These are phyloP conservation scores for Lasius fuliginosus DNA, from an alignment of 2,888 invertebrate genomes.

Conservation along the genomic window DNA sequence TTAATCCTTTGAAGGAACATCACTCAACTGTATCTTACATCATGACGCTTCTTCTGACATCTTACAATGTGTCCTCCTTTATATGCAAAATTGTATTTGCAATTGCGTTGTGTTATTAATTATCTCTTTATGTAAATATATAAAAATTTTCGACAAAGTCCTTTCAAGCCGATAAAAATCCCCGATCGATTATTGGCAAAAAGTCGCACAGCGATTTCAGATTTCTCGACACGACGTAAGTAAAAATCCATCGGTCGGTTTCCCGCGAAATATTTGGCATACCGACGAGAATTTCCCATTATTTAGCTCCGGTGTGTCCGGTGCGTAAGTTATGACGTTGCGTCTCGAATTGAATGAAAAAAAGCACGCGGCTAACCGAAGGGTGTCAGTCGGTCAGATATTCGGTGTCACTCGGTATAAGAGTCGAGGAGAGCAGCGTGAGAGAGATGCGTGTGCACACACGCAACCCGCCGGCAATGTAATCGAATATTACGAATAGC, in stretches of 20 bases:
- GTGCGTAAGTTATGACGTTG: neutral
- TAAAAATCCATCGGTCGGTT: neutral
- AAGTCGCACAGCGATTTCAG: neutral
- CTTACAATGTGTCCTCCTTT: neutral
- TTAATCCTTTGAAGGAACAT: neutral
- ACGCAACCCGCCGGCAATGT: constrained; percentile 44
- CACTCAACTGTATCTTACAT: neutral
- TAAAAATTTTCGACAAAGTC: neutral
- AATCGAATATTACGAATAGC: constrained; percentile 46
- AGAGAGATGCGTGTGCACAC: constrained; percentile 8
- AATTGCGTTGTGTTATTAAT: neutral
- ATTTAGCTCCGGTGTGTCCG: neutral
- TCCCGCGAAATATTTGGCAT: neutral
- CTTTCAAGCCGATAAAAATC: neutral
- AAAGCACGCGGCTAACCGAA: constrained; percentile 14
- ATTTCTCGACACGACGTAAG: neutral
- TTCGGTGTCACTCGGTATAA: constrained; percentile 40
- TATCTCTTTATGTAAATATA: neutral
- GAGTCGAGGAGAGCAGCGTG: constrained; percentile 35
- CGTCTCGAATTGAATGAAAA: neutral
- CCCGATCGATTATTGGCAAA: neutral
- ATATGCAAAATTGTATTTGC: neutral
- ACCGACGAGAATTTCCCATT: neutral
- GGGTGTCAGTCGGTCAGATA: constrained; percentile 47
- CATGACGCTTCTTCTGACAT: neutral